Evolutionary conservation across 2,113 vertebrate species (phyloP).

Genomic region (Lagopus leucura): DNA sequence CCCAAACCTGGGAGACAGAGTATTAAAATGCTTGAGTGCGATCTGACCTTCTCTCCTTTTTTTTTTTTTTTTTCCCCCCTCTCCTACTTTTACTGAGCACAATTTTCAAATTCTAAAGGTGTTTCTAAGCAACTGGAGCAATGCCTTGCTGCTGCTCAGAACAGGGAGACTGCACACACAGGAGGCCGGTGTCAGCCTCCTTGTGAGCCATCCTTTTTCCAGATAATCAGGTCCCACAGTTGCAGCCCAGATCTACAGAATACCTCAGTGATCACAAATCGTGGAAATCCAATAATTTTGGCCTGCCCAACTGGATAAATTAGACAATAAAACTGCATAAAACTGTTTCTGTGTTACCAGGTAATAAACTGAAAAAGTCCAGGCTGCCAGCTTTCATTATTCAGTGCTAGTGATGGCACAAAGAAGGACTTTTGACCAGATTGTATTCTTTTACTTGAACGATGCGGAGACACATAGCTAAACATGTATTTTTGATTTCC

Average conservation of each 20-base stretch:
- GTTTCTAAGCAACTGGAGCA: conserved; percentile 10
- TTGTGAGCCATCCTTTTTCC: background rate
- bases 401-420: background rate
- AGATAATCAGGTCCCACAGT: background rate
- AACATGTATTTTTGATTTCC: background rate
- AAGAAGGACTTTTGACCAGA: background rate
- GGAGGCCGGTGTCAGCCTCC: background rate
- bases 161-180: background rate
- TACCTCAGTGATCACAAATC: background rate
- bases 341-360: background rate
- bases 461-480: background rate
- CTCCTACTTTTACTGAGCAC: background rate
- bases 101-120: conserved; percentile 1
- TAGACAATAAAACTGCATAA: background rate
- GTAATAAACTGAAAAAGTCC: background rate
- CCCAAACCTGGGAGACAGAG: background rate
- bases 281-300: background rate
- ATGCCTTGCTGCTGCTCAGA: background rate
- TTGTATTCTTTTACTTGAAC: background rate
- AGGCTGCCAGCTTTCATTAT: background rate
- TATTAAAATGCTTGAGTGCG: background rate
- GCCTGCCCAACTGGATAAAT: background rate
- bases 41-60: background rate
- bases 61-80: no score
- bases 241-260: background rate